A percentile compares a stretch with the other conserved stretches of the same genome.
Evolutionary conservation across 2,888 invertebrate genomes (phyloP).

Genomic region (Spisula subtruncata): DNA sequence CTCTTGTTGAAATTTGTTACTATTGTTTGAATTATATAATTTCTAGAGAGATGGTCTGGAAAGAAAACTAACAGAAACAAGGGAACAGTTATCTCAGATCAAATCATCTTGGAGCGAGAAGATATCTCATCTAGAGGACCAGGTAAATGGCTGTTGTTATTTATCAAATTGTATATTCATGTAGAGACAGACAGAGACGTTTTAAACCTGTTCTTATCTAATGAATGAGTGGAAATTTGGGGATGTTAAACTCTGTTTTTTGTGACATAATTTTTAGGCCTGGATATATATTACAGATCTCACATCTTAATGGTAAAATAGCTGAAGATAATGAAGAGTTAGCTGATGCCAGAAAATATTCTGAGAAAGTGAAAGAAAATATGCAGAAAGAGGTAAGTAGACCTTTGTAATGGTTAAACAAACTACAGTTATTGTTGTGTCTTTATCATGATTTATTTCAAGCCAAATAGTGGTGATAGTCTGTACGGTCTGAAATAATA

Average conservation of each 20-base stretch:
- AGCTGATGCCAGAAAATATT: conserved; percentile 71
- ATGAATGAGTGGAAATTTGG: too few relatives aligned
- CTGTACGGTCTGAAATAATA: too few relatives aligned
- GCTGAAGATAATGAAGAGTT: conserved; percentile 91
- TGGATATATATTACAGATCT: conserved; percentile 87
- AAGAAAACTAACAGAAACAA: conserved; percentile 94
- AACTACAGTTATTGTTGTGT: too few relatives aligned
- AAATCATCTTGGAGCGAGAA: conserved; percentile 97
- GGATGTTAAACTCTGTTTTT: too few relatives aligned
- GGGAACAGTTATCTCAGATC: conserved; percentile 95
- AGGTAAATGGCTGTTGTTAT: conserved; percentile 88
- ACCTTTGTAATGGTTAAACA: too few relatives aligned
- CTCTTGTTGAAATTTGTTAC: too few relatives aligned
- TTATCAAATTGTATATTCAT: too few relatives aligned
- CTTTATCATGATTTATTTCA: too few relatives aligned
- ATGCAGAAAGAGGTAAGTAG: conserved; percentile 80
- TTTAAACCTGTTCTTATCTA: too few relatives aligned
- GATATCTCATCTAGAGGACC: conserved; percentile 95
- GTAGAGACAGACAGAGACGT: too few relatives aligned
- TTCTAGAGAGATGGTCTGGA: conserved; percentile 89
- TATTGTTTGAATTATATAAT: not conserved
- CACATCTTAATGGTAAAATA: conserved; percentile 87
- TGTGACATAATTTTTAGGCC: too few relatives aligned
- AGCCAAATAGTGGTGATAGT: too few relatives aligned
- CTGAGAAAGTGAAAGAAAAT: conserved; percentile 76